Percentiles rank a stretch among this genome's conserved stretches.
Evolutionary conservation across 2,113 vertebrate species (phyloP).

Genomic region (Lophochroa leadbeateri): DNA sequence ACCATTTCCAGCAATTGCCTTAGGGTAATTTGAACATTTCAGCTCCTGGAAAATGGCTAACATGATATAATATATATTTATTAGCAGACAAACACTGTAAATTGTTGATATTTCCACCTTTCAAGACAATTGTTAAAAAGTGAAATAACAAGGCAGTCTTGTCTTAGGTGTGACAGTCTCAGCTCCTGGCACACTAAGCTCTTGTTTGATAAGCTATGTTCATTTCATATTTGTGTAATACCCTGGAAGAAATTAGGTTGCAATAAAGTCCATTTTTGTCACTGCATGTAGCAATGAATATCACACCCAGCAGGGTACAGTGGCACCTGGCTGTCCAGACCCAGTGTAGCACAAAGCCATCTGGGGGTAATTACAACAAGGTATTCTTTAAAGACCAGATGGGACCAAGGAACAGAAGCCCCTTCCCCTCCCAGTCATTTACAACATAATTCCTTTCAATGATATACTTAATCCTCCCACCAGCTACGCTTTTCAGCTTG

Average conservation of each 20-base stretch:
- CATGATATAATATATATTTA: constrained; percentile 41
- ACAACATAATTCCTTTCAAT: constrained; percentile 99
- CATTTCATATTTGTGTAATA: constrained; percentile 86
- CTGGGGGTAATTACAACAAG: constrained; percentile 99
- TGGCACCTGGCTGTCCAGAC: constrained; percentile 97
- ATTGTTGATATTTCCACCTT: constrained; percentile 53
- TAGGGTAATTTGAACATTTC: background rate
- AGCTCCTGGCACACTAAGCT: constrained; percentile 61
- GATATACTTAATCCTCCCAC: constrained; percentile 99
- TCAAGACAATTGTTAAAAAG: constrained; percentile 55
- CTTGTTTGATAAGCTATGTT: constrained; percentile 68
- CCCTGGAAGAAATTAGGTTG: constrained; percentile 85
- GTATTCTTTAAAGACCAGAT: constrained; percentile 99
- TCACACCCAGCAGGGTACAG: constrained; percentile 89
- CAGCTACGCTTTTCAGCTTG: constrained; percentile 94
- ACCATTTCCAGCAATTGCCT: constrained; percentile 2
- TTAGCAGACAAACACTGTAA: constrained; percentile 20
- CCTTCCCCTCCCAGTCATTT: constrained; percentile 92
- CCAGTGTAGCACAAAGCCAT: constrained; percentile 90
- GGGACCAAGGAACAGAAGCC: constrained; percentile 87
- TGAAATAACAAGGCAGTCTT: constrained; percentile 67
- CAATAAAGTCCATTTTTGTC: constrained; percentile 87
- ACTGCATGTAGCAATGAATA: constrained; percentile 87
- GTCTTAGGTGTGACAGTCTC: constrained; percentile 69
- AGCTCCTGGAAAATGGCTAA: constrained; percentile 23